These are phyloP conservation scores for Hemichromis elongatus DNA, from an alignment of 2,113 vertebrate species.

Conservation along the genomic window DNA sequence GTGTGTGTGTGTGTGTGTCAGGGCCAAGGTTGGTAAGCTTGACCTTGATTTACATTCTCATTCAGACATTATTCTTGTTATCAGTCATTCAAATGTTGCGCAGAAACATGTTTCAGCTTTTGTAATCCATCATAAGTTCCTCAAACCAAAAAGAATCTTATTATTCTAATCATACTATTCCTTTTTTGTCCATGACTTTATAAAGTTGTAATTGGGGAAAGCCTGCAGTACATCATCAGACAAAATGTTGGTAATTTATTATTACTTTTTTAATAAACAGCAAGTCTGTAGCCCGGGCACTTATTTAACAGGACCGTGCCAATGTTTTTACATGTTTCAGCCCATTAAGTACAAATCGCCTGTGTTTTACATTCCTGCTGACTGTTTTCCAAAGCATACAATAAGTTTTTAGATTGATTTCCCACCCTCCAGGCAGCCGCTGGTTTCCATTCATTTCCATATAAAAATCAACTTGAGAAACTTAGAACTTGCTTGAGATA, in stretches of 20 bases:
- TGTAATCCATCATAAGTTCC: not conserved
- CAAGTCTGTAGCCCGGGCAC: not conserved
- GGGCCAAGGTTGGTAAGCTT: not conserved
- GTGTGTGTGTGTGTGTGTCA: not conserved
- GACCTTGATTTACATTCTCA: constrained; percentile 29
- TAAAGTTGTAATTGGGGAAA: not conserved
- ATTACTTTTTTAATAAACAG: constrained; percentile 31
- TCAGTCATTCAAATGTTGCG: not conserved
- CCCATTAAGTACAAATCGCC: constrained; percentile 40
- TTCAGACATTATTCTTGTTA: constrained; percentile 14
- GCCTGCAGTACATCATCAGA: not conserved
- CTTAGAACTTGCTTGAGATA: not conserved
- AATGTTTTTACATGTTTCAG: constrained; percentile 47
- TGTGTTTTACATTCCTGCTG: constrained; percentile 38
- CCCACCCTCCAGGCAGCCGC: constrained; percentile 8
- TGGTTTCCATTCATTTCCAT: constrained; percentile 8
- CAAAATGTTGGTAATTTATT: constrained; percentile 28
- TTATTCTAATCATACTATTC: not conserved
- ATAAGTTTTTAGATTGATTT: constrained; percentile 21
- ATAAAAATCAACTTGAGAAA: constrained; percentile 12
- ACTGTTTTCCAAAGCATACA: constrained; percentile 37
- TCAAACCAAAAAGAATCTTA: not conserved
- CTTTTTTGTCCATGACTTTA: not conserved
- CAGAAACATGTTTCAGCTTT: not conserved
- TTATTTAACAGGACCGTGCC: constrained; percentile 13